Evolutionary conservation across 2,888 invertebrate genomes (phyloP).

Genomic region (Caenorhabditis virilis): DNA sequence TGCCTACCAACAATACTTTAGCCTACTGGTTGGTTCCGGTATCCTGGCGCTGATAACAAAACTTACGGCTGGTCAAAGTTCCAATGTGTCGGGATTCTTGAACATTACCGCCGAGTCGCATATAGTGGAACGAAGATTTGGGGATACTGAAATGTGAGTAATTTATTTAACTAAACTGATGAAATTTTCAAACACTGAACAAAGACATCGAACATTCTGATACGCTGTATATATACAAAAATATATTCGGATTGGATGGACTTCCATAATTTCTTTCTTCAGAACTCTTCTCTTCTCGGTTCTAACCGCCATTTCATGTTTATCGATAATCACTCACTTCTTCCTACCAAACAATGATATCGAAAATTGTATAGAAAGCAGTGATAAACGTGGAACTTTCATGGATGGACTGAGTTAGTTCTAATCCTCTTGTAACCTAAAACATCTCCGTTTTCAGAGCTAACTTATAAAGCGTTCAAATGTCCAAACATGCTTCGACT

Average conservation of each 20-base stretch:
- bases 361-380: conserved; percentile 36
- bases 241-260: too few relatives aligned
- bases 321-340: conserved; percentile 36
- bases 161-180: too few relatives aligned
- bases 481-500: conserved; percentile 32
- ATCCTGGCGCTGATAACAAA: conserved; percentile 24
- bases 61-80: conserved; percentile 2
- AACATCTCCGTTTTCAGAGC: conserved; percentile 5
- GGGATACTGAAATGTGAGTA: conserved; percentile 34
- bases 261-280: too few relatives aligned
- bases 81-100: conserved; percentile 3
- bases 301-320: conserved; percentile 23
- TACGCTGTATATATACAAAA: too few relatives aligned
- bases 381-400: conserved; percentile 12
- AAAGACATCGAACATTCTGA: too few relatives aligned
- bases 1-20: conserved; percentile 8
- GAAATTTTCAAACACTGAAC: too few relatives aligned
- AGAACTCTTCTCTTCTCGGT: conserved; percentile 30
- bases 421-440: neutral
- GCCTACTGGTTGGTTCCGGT: conserved; percentile 25
- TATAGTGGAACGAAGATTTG: conserved; percentile 20
- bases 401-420: conserved; percentile 16
- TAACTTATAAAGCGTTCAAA: conserved; percentile 13
- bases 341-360: conserved; percentile 40
- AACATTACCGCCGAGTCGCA: neutral